Percentiles rank a stretch among this genome's conserved stretches.
Conservation (phyloP, 2,113 vertebrate genomes). For the Cheilinus undulatus region DNA sequence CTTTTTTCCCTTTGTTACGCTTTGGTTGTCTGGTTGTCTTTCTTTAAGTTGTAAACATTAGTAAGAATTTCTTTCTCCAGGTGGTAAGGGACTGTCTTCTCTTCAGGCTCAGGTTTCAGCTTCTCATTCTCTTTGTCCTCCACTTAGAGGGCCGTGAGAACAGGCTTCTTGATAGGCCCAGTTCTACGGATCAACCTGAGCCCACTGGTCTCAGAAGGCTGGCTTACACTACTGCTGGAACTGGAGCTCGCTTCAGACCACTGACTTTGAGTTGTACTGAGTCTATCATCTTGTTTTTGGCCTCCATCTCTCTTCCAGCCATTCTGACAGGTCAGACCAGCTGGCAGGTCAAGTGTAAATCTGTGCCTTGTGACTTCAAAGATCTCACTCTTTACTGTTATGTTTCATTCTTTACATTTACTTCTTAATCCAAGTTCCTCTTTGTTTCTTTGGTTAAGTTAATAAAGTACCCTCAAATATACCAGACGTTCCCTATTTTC, state of each 20-base stretch:
- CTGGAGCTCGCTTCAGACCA: conserved; percentile 86
- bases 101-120: conserved; percentile 90
- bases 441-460: too few relatives aligned
- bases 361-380: too few relatives aligned
- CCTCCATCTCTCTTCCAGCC: conserved; percentile 90
- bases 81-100: conserved; percentile 79
- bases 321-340: too few relatives aligned
- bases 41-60: conserved; percentile 84
- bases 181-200: conserved; percentile 88
- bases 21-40: conserved; percentile 79
- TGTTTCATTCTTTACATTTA: too few relatives aligned
- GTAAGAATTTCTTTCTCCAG: conserved; percentile 85
- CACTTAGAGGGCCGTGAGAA: conserved; percentile 96
- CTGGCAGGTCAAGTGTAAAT: too few relatives aligned
- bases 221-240: conserved; percentile 75
- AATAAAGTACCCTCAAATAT: too few relatives aligned
- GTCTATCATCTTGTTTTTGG: conserved; percentile 77
- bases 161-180: conserved; percentile 96
- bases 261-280: conserved; percentile 74
- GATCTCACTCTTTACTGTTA: too few relatives aligned
- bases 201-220: conserved; percentile 87
- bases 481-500: too few relatives aligned
- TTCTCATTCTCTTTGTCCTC: conserved; percentile 97
- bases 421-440: too few relatives aligned
- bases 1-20: too few relatives aligned